These are phyloP conservation scores for Porphyrio hochstetteri DNA, from an alignment of 2,113 vertebrate genomes.

Conservation along the genomic window DNA sequence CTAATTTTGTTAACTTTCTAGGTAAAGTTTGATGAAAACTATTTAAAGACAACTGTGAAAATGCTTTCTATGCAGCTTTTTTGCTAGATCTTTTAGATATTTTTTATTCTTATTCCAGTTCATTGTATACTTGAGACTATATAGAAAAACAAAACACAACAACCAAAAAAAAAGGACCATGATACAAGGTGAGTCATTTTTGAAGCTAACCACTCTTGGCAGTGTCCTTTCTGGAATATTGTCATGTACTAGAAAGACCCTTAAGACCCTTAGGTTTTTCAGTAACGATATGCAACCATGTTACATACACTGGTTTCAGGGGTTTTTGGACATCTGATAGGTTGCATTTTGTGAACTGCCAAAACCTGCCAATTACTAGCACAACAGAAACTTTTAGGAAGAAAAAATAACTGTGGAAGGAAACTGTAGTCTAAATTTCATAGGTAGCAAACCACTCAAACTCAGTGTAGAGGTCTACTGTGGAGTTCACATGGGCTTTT, in stretches of 20 bases:
- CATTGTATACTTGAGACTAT: slow-evolving; percentile 16
- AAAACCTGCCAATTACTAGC: slow-evolving; percentile 47
- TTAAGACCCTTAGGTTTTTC: background rate
- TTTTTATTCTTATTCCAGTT: slow-evolving; percentile 15
- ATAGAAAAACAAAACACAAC: background rate
- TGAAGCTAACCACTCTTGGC: background rate
- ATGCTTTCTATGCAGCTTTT: slow-evolving; percentile 40
- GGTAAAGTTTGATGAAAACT: background rate
- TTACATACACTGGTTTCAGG: background rate
- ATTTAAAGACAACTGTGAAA: slow-evolving; percentile 42
- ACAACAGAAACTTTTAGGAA: background rate
- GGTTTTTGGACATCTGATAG: slow-evolving; percentile 2
- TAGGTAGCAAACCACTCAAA: background rate
- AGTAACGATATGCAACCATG: background rate
- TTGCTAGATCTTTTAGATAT: background rate
- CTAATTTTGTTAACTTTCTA: background rate
- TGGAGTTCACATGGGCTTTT: background rate
- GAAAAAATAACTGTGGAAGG: slow-evolving; percentile 2
- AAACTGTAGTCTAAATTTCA: slow-evolving; percentile 17
- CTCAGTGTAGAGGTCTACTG: background rate
- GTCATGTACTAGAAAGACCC: background rate
- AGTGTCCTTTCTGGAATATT: background rate
- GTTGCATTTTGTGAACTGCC: slow-evolving; percentile 31
- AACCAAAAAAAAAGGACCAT: background rate
- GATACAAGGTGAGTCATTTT: background rate